Percentiles rank a stretch among this genome's conserved stretches.
Evolutionary conservation across 2,797 vertebrate species (phyloP).

Genomic region (Graptemys geographica): DNA sequence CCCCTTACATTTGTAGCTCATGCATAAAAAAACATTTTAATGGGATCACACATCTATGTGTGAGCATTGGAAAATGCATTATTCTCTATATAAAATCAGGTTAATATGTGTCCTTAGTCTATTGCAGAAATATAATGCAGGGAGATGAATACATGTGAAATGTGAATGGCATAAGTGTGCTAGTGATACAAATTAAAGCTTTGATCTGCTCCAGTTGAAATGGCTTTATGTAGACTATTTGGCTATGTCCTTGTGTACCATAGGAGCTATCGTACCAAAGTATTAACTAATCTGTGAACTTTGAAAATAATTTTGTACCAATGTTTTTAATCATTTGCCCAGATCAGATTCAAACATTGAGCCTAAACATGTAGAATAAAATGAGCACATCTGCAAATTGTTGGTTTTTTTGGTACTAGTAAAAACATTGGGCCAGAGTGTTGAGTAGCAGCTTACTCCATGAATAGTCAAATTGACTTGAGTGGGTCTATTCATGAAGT

Average conservation of each 20-base stretch:
- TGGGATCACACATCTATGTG: neutral
- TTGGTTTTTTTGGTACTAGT: neutral
- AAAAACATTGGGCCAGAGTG: neutral
- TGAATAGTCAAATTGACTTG: neutral
- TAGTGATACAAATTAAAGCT: constrained; percentile 8
- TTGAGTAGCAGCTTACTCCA: neutral
- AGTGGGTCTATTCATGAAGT: neutral
- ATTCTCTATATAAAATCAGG: neutral
- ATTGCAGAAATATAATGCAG: neutral
- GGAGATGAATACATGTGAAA: neutral
- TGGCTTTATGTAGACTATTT: neutral
- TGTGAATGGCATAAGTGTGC: neutral
- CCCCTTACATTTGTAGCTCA: neutral
- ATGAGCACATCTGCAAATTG: neutral
- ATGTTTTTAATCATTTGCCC: neutral
- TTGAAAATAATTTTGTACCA: rapidly evolving
- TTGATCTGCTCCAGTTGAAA: neutral
- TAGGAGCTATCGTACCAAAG: neutral
- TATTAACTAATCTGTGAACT: neutral
- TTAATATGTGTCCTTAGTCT: constrained; percentile 22
- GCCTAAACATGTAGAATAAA: rapidly evolving
- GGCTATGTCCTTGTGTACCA: rapidly evolving
- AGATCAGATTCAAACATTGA: rapidly evolving
- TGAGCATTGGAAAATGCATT: neutral
- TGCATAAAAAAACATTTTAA: neutral